Evolutionary conservation across 2,888 invertebrate genomes (phyloP).

Genomic region (Synergus laeviventris): DNA sequence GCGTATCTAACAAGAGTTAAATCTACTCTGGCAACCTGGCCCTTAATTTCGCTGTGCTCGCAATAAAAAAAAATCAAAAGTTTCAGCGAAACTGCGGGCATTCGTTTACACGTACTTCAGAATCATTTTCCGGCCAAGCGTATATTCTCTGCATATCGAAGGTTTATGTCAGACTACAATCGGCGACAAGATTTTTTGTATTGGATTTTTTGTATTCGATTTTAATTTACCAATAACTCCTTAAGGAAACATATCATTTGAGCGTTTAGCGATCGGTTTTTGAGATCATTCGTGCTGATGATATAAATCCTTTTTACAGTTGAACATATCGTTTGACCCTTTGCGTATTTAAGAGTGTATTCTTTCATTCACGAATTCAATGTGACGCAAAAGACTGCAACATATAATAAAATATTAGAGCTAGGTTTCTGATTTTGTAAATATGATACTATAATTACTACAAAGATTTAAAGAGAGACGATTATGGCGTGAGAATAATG

Average conservation of each 20-base stretch:
- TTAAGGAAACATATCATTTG: slow-evolving; percentile 28
- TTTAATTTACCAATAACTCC: slow-evolving; percentile 10
- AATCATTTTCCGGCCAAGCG: slow-evolving; percentile 55
- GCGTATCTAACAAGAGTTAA: slow-evolving; percentile 34
- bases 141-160: slow-evolving; percentile 46
- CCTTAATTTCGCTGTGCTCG: slow-evolving; percentile 18
- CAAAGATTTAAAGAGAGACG: slow-evolving; percentile 32
- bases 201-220: neutral
- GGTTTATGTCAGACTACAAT: slow-evolving; percentile 2
- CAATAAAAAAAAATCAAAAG: slow-evolving; percentile 24
- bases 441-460: slow-evolving; percentile 51
- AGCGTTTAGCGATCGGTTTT: slow-evolving; percentile 12
- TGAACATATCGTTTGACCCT: slow-evolving; percentile 6
- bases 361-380: slow-evolving; percentile 55
- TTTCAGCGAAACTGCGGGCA: slow-evolving; percentile 32
- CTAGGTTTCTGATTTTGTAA: slow-evolving; percentile 58
- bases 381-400: slow-evolving; percentile 61
- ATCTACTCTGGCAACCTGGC: slow-evolving; percentile 46
- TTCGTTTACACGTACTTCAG: slow-evolving; percentile 29
- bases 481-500: slow-evolving; percentile 40
- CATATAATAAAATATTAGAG: slow-evolving; percentile 50
- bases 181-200: slow-evolving; percentile 12
- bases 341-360: slow-evolving; percentile 22
- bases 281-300: slow-evolving; percentile 2
- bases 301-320: slow-evolving; percentile 14